Evolutionary conservation across 2,797 vertebrate species (phyloP), one percentile per base, ranked within the genome.

Genomic region (Siniperca obscura): DNA sequence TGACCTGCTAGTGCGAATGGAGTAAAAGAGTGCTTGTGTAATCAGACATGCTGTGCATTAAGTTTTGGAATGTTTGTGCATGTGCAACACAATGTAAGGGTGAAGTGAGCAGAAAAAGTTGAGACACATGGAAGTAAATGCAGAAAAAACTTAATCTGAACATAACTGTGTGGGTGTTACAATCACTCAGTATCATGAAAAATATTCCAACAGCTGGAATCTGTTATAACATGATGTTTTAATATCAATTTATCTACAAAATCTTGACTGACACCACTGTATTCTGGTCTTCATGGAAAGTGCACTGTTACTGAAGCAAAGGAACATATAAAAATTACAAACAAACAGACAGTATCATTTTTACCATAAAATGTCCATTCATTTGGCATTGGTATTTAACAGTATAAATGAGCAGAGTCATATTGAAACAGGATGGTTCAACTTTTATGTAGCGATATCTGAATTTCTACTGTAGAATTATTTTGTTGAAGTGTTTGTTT

Each of bases 161-260:
- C 5, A 62, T 0, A 21, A 30, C 21, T 57, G 19, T 1, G 14
- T 57, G 21, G 46, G 7, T 5, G 21, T 57, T 61, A 10, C 27
- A 52, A 70, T 40, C 3, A 13, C 12, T 71, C 55, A 2, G 30
- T 38, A 27, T 25, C 57, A 42, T 76, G 30, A 87, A 80, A 93
- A 94, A 94, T 90, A 94, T 88, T 90, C 94, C 93, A 90, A 94
- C 95, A 96, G 89, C 94, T 91, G 89, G 27, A 93, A 93, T 89
- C 68, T 91, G 90, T 94, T 97, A 95, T 94, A 94, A 92, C 91
- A 93, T 95, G 69, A 95, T 97, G 95, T 97, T 97, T 98, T 96
- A 98, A 98, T 98, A 98, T 96, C 96, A 97, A 96, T 97, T 97
- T 96, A 97, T 96, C 97, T 99, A 98, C 97, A 98, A 98, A 99